Conservation (phyloP, 2,113 vertebrate species). For the Tylochromis polylepis region DNA sequence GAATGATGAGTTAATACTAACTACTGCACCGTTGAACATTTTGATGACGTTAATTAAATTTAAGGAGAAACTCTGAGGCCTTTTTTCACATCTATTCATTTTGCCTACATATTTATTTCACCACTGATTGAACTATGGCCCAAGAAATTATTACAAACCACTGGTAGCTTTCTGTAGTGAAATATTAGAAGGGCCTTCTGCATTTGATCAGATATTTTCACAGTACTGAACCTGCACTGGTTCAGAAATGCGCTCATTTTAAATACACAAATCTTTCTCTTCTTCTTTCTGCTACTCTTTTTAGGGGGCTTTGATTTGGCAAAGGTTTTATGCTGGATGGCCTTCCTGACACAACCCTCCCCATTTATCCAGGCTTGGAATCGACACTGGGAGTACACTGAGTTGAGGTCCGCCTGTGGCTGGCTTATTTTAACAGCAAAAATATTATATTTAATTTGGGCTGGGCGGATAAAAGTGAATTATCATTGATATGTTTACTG, state of each 20-base stretch:
- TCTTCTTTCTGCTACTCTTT: not conserved
- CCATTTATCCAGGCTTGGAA: not conserved
- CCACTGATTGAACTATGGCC: not conserved
- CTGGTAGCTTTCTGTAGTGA: not conserved
- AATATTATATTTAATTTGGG: not conserved
- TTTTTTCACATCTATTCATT: not conserved
- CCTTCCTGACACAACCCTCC: not conserved
- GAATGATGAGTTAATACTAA: not conserved
- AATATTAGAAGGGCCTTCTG: not conserved
- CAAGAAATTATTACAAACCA: not conserved
- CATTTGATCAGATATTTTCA: not conserved
- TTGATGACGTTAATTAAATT: not conserved
- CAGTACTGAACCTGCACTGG: not conserved
- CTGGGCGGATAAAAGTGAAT: not conserved
- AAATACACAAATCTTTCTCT: not conserved
- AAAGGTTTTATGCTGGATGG: not conserved
- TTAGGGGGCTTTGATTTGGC: not conserved
- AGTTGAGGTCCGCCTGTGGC: not conserved
- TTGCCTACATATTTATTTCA: not conserved
- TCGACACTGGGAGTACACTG: not conserved
- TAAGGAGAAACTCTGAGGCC: not conserved
- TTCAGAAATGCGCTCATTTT: not conserved
- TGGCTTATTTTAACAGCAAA: not conserved
- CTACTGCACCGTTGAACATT: not conserved
- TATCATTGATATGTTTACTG: rapidly evolving